Base-by-base conservation (phyloP, 2,797 vertebrate genomes). In the Triplophysa yarkandensis region DNA sequence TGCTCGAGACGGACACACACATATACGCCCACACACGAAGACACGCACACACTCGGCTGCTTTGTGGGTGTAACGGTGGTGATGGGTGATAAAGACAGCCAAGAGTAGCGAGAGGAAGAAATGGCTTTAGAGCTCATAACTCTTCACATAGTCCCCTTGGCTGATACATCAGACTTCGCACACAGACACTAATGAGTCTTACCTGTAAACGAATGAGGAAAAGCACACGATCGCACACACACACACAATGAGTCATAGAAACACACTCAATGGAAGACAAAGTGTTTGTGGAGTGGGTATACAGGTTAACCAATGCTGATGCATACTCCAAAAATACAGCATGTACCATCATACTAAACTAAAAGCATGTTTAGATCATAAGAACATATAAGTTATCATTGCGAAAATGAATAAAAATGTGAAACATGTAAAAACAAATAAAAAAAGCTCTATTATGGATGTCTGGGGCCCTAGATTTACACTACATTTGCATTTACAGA, bases 151-250 rank as follows among this genome's bases (percentile, higher is more conserved):
- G 50, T 60, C 58, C 50, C 36, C n/a, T n/a, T n/a, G n/a, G 34
- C 28, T 48, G 52, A 73, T 73, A 44, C 71, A 52, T 77, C 76
- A 48, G 28, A 25, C 69, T 61, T 48, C 62, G 21, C 55, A 28
- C 63, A 23, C 57, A 76, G 55, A 65, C 71, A 52, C 68, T 66
- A 75, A 79, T 75, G 77, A 68, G 58, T 23, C 25, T 7, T 61
- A 75, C 66, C 52, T 64, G 39, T 58, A 71, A 74, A 57, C 57
- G 36, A 74, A 57, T 74, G 71, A 79, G 67, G 64, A 43, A 54
- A 32, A 44, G 34, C 23, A 23, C 19, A 46, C 67, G 36, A 6
- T 41, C 30, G 39, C 66, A 44, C 57, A 43, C 55, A 50, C 63
- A 27, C 46, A n/a, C 54, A 48, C 43, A 25, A 55, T 7, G 9